These are phyloP conservation scores for Nebria salina DNA, from an alignment of 2,888 invertebrate genomes.

Conservation along the genomic window DNA sequence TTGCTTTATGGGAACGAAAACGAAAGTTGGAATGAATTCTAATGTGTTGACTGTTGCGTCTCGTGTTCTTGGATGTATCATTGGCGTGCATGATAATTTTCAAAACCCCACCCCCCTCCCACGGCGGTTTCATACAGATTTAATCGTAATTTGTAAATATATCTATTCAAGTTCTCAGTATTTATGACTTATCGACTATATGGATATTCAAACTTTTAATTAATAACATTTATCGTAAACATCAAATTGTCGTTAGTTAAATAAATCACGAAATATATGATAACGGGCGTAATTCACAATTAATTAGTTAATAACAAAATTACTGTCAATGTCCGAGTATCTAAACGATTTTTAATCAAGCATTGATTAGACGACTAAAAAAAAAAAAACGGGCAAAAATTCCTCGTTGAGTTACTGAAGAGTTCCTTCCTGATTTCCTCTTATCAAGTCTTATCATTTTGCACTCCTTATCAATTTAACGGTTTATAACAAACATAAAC, in stretches of 20 bases:
- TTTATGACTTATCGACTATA: no score
- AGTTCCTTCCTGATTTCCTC: background rate
- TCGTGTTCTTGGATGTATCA: background rate
- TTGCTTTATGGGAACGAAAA: background rate
- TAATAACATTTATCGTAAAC: background rate
- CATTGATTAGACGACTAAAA: background rate
- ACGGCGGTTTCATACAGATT: no score
- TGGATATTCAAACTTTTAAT: no score
- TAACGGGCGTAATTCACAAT: no score
- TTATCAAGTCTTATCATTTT: background rate
- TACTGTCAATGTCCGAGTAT: background rate
- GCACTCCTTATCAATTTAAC: background rate
- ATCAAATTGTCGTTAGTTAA: background rate
- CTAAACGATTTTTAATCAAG: background rate
- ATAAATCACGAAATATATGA: no score
- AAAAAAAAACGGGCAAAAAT: background rate
- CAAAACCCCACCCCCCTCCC: background rate
- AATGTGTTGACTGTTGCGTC: background rate
- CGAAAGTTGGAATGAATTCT: background rate
- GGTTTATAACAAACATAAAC: background rate
- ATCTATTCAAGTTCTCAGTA: no score
- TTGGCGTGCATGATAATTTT: background rate
- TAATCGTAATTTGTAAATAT: no score
- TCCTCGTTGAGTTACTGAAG: background rate
- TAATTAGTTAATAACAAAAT: background rate